phyloP scores from a whole-genome alignment of 2,113 vertebrate genomes.

The Thamnophis sirtalis region DNA sequence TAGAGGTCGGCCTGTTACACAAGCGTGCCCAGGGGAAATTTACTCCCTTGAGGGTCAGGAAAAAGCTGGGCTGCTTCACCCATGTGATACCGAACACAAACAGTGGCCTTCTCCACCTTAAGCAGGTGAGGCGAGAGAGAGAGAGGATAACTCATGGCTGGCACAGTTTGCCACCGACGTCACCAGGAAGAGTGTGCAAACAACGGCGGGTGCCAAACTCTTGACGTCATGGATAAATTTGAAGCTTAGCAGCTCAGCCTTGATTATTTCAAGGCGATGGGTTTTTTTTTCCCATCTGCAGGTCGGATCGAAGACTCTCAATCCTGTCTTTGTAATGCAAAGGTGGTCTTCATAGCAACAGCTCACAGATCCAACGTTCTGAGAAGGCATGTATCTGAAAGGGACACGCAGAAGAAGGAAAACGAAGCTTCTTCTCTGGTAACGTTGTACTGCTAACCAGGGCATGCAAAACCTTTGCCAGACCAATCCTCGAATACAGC shows the following conservation, averaged over 20 bases:
- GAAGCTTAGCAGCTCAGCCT: neutral
- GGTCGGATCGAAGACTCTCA: neutral
- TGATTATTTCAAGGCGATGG: neutral
- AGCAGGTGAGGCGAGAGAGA: neutral
- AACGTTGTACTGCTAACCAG: too few species aligned
- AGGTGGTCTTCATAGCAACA: neutral
- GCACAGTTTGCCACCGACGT: neutral
- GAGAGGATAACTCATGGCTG: neutral
- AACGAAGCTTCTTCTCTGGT: too few species aligned
- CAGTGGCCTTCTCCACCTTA: neutral
- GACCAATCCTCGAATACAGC: too few species aligned
- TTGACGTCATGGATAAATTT: neutral
- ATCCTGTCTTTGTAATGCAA: neutral
- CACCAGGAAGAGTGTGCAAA: neutral
- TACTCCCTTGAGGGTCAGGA: neutral
- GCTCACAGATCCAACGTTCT: neutral
- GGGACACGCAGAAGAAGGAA: neutral
- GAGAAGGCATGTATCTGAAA: neutral
- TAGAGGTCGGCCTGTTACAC: neutral
- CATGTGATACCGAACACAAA: neutral
- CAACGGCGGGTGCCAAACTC: neutral
- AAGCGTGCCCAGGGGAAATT: neutral
- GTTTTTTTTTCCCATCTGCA: neutral
- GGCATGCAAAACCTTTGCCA: too few species aligned
- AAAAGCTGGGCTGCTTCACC: neutral